phyloP scores from a whole-genome alignment of 2,113 vertebrate genomes.

The Spermophilus dauricus region DNA sequence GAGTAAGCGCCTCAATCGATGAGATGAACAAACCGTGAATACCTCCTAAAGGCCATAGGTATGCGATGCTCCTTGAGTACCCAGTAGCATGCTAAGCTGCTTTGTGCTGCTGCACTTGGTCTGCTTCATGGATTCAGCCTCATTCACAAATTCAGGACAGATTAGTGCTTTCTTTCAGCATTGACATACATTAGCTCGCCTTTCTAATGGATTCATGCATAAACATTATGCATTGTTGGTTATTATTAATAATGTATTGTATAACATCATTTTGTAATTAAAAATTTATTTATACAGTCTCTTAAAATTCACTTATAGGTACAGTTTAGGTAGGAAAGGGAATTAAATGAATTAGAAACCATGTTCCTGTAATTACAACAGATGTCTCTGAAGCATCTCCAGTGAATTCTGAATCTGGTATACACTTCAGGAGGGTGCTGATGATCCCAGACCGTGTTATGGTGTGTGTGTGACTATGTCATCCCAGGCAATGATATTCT shows the following conservation, averaged over 20 bases:
- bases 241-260: slow-evolving; percentile 90
- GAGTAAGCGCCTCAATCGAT: slow-evolving; percentile 65
- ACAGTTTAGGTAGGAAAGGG: slow-evolving; percentile 87
- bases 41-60: slow-evolving; percentile 69
- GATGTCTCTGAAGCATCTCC: slow-evolving; percentile 88
- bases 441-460: slow-evolving; percentile 76
- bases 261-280: slow-evolving; percentile 90
- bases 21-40: slow-evolving; percentile 71
- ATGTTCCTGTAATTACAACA: slow-evolving; percentile 88
- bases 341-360: slow-evolving; percentile 89
- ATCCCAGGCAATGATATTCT: slow-evolving; percentile 83
- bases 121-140: slow-evolving; percentile 72
- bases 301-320: slow-evolving; percentile 87
- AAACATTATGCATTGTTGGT: slow-evolving; percentile 89
- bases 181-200: slow-evolving; percentile 83
- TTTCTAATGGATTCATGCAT: slow-evolving; percentile 88
- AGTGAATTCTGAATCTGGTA: slow-evolving; percentile 85
- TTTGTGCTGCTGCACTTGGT: slow-evolving; percentile 59
- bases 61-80: slow-evolving; percentile 59
- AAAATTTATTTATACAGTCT: slow-evolving; percentile 91
- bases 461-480: slow-evolving; percentile 78
- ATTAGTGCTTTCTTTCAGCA: slow-evolving; percentile 85
- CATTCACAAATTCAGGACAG: slow-evolving; percentile 84
- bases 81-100: slow-evolving; percentile 74
- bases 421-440: slow-evolving; percentile 81